Evolutionary conservation across 2,888 invertebrate species (phyloP), one percentile per base, ranked within the genome.

Genomic region (Callyntrura sp.): DNA sequence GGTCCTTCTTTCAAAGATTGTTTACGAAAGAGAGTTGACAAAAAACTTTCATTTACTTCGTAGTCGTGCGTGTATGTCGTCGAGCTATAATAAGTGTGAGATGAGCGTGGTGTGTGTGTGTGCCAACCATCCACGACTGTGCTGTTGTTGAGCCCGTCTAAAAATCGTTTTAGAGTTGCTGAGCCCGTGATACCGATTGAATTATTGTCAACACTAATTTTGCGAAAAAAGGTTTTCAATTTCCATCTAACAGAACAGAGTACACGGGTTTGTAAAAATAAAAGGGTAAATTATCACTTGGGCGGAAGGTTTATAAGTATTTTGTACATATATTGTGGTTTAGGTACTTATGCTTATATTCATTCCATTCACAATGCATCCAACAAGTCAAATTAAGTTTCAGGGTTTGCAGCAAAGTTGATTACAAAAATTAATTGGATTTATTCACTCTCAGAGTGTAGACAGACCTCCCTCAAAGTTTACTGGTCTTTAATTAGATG

Each of bases 381-480:
- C 65, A 23, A 25, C 68, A 68, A 68, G n/a, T n/a, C 28, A 68
- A 68, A 68, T 35, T 70, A 70, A 28, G 43, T 43, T 68, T 11
- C 20, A n/a, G 43, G 45, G 43, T 8, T n/a, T 70, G 70, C 43
- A 45, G 43, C 0, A 20, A 43, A 43, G 17, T 43, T 43, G 70
- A 43, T 70, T 70, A 45, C 70, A 8, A 70, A 43, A 70, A 45
- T 17, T 70, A 70, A 70, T 70, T 70, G 70, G 70, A 43, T 70
- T 70, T 70, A 43, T 70, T 70, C 43, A 43, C 17, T 60, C 60
- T 60, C 60, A 4, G 51, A 51, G 17, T 20, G 8, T 17, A 17
- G 60, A 60, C 17, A 20, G n/a, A 60, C 60, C 60, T 60, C 60
- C 60, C 17, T 20, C 60, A 60, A 60, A 51, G 14, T 35, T 35